Conservation (phyloP, 2,113 vertebrate genomes). For the Dromas ardeola region DNA sequence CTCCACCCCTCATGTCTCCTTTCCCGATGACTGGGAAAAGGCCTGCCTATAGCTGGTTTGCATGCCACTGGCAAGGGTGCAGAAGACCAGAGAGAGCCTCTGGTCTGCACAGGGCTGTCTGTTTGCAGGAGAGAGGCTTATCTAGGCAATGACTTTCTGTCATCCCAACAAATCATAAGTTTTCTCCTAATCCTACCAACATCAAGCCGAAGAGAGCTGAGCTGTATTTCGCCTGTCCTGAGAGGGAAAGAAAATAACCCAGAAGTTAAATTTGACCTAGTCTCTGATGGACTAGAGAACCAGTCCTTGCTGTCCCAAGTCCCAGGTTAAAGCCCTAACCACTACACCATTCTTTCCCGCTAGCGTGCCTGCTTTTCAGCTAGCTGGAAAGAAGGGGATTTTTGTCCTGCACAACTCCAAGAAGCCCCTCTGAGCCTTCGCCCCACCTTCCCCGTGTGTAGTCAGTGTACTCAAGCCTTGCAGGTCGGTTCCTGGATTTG, state of each 20-base stretch:
- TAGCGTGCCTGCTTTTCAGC: background rate
- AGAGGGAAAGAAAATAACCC: background rate
- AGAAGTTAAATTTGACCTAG: background rate
- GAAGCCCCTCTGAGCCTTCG: background rate
- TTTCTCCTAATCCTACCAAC: background rate
- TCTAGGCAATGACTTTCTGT: background rate
- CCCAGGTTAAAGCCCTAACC: background rate
- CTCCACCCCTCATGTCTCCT: background rate
- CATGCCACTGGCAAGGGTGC: background rate
- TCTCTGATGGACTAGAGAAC: background rate
- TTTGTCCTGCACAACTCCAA: slow-evolving; percentile 27
- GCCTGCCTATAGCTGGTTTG: background rate
- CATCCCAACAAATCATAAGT: background rate
- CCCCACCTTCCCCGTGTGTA: background rate
- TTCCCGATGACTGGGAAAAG: background rate
- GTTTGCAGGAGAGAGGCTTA: background rate
- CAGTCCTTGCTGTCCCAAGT: background rate
- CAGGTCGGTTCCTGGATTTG: slow-evolving; percentile 38
- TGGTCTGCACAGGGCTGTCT: rapidly evolving
- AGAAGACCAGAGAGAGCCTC: background rate
- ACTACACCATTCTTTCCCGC: background rate
- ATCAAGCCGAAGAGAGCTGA: background rate
- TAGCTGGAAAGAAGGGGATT: slow-evolving; percentile 19
- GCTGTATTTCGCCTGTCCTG: background rate
- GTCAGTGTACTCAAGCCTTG: slow-evolving; percentile 27